Conservation (phyloP, 2,888 invertebrate species). For the Catotricha subobsoleta region DNA sequence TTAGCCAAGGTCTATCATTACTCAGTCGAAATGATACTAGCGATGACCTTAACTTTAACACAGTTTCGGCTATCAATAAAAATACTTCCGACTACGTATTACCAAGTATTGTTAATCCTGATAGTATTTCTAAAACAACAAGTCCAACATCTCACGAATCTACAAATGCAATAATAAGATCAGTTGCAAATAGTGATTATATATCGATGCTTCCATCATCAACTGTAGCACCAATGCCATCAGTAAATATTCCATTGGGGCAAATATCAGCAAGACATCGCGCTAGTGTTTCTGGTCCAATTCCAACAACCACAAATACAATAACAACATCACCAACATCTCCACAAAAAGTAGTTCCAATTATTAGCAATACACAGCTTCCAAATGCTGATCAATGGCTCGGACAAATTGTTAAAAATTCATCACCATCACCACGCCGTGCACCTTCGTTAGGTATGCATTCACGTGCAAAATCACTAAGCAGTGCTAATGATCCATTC, state of each 20-base stretch:
- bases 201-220: neutral
- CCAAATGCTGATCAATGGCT: constrained; percentile 75
- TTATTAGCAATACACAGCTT: constrained; percentile 29
- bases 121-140: constrained; percentile 1
- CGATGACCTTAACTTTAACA: constrained; percentile 38
- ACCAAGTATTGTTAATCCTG: constrained; percentile 11
- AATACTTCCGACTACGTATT: constrained; percentile 12
- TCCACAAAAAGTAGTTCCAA: constrained; percentile 17
- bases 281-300: constrained; percentile 46
- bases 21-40: constrained; percentile 38
- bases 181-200: neutral
- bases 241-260: too few species aligned
- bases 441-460: constrained; percentile 37
- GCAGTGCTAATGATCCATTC: constrained; percentile 49
- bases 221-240: neutral
- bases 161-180: neutral
- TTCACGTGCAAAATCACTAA: constrained; percentile 39
- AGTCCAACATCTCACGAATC: constrained; percentile 11
- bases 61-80: constrained; percentile 30
- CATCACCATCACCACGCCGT: constrained; percentile 32
- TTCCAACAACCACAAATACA: constrained; percentile 20
- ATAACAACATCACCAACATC: constrained; percentile 11
- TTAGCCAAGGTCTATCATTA: constrained; percentile 48
- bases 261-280: constrained; percentile 10
- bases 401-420: constrained; percentile 47